phyloP scores from a whole-genome alignment of 2,113 vertebrate genomes.

The Rhadina sibilatrix region DNA sequence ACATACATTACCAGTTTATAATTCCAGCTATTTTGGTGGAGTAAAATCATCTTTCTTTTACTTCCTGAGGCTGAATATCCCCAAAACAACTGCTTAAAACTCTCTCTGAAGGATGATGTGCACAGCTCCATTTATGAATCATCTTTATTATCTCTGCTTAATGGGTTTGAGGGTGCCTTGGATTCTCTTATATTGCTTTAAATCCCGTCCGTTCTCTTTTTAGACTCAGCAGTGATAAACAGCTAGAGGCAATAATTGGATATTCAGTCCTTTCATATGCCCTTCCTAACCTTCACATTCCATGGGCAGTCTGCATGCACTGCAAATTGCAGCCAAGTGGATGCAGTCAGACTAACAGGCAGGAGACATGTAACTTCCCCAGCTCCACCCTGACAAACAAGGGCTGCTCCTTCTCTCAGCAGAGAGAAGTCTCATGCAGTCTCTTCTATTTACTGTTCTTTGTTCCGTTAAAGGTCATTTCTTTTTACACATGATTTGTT shows the following conservation, averaged over 20 bases:
- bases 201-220: neutral
- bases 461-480: neutral
- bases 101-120: neutral
- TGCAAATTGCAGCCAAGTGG: neutral
- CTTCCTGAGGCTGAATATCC: neutral
- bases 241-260: neutral
- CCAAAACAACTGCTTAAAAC: neutral
- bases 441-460: neutral
- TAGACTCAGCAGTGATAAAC: neutral
- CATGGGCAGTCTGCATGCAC: neutral
- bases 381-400: neutral
- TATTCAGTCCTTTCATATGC: neutral
- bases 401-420: neutral
- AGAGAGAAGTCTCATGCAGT: neutral
- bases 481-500: conserved; percentile 4
- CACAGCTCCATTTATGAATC: neutral
- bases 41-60: neutral
- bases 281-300: neutral
- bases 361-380: neutral
- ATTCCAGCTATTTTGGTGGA: neutral
- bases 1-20: neutral
- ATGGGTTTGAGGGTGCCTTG: neutral
- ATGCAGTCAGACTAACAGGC: neutral
- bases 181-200: neutral
- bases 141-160: conserved; percentile 24